phyloP scores from a whole-genome alignment of 2,113 vertebrate genomes.

The Sapajus apella region DNA sequence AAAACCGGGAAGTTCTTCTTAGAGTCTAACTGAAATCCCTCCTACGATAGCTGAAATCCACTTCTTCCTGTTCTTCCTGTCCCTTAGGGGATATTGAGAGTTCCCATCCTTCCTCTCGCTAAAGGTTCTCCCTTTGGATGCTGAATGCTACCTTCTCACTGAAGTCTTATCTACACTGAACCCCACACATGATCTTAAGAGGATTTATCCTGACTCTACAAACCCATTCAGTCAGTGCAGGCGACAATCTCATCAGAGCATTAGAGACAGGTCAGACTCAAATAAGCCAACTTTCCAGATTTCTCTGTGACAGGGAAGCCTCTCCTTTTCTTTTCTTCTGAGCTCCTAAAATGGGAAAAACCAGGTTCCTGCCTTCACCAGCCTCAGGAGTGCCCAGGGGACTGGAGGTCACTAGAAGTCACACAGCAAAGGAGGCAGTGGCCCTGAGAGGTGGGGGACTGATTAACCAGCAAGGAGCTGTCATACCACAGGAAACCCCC shows the following conservation, averaged over 20 bases:
- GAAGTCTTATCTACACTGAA: neutral
- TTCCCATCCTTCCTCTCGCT: neutral
- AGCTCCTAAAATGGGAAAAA: neutral
- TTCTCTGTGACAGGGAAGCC: too few species aligned
- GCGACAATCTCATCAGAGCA: too few species aligned
- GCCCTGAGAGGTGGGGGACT: neutral
- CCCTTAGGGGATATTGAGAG: too few species aligned
- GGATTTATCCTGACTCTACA: neutral
- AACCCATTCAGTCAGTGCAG: neutral
- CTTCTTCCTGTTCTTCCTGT: neutral
- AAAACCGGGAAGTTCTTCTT: neutral
- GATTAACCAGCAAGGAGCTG: neutral
- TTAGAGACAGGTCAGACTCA: too few species aligned
- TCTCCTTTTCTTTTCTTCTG: neutral
- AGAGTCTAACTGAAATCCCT: neutral
- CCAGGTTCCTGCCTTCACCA: neutral
- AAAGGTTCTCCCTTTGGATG: neutral
- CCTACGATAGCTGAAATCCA: neutral
- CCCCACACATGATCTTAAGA: neutral
- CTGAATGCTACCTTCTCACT: neutral
- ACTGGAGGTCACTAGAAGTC: neutral
- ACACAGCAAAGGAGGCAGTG: neutral
- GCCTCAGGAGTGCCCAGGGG: neutral
- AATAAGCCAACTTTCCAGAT: neutral
- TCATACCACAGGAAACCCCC: rapidly evolving